Base-by-base conservation (phyloP, 2,888 invertebrate genomes). In the Caenorhabditis afra region DNA sequence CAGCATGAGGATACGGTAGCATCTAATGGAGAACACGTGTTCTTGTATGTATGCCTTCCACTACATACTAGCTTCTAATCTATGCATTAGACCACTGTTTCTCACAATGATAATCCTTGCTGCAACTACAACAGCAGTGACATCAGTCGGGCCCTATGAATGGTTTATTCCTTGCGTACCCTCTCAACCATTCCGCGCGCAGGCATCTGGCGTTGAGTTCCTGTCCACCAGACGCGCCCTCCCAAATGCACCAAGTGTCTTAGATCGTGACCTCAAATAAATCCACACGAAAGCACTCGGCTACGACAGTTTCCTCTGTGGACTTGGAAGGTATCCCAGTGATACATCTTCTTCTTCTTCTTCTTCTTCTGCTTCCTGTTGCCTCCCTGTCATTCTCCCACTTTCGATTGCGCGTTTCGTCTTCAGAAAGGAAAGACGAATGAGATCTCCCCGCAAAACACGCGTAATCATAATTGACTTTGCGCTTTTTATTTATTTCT, bases 401-500 rank as follows among this genome's bases (percentile, higher is more conserved):
- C 73, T 73, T 73, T 73, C 73, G 44, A 64, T 39, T 47, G 23
- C 22, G 37, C 20, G 47, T 41, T 57, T 20, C 29, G 41, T 62
- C 53, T 23, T 22, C 49, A 45, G 14, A 71, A 3, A 39, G 49
- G 29, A 52, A 71, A 71, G 62, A 71, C 47, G 61, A 70, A 70
- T 70, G 58, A 64, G 73, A 58, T 57, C 23, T 49, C 58, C 64
- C n/a, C n/a, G n/a, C 64, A 73, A 73, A 73, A 73, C 73, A 73
- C 64, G 58, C 73, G 73, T 73, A 73, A 73, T 73, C 73, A 73
- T 73, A 73, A 73, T 73, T 73, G 73, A 73, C 73, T 71, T 70
- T 64, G 57, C 64, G 64, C 62, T 73, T 73, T 64, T 73, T 71
- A 71, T 71, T 71, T 71, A 71, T 71, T 71, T 62, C 64, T 58